Conservation (phyloP, 2,797 vertebrate species). For the Brachymystax lenok region DNA sequence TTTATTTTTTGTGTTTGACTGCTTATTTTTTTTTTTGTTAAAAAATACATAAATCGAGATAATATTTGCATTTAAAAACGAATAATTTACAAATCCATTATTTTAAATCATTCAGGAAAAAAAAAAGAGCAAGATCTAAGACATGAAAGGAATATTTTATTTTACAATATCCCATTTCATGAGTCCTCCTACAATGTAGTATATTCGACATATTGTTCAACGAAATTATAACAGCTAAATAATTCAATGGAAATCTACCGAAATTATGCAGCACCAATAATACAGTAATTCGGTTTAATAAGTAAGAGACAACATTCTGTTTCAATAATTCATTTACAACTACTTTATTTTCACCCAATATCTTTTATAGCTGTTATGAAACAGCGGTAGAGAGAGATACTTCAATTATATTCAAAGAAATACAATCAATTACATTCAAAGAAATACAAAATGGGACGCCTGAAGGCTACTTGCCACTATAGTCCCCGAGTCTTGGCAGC, state of each 20-base stretch:
- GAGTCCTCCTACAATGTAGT: neutral
- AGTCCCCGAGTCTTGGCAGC: conserved; percentile 83
- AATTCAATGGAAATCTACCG: neutral
- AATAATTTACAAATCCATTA: neutral
- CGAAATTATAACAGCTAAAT: neutral
- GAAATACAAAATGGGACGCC: neutral
- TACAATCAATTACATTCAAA: neutral
- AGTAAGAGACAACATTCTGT: neutral
- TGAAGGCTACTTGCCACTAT: conserved; percentile 73
- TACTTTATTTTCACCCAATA: neutral
- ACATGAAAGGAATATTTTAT: no score
- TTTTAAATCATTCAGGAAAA: neutral
- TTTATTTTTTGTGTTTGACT: neutral
- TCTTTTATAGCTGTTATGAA: neutral
- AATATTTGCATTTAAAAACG: neutral
- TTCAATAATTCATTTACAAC: neutral
- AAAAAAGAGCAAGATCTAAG: neutral
- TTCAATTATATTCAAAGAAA: no score
- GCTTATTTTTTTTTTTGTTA: neutral
- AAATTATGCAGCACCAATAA: neutral
- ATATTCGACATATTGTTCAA: neutral
- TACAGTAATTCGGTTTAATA: neutral
- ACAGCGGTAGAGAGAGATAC: neutral
- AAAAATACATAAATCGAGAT: neutral
- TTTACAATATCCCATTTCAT: neutral